Conservation (phyloP, 1,140 invertebrate genomes). For the Amyelois transitella region DNA sequence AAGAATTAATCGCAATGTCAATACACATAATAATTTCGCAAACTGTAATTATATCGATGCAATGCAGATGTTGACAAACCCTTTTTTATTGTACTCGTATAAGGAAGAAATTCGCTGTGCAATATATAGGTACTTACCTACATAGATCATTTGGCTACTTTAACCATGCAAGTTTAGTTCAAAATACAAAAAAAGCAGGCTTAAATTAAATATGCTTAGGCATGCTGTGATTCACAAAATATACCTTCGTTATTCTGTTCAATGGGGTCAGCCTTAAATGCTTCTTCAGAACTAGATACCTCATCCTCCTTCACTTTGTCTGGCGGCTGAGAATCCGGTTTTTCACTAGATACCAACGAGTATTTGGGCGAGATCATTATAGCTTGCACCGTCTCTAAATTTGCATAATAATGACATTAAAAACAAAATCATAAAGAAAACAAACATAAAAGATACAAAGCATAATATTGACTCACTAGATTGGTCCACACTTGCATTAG, state of each 20-base stretch:
- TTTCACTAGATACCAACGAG: constrained; percentile 12
- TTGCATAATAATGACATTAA: constrained; percentile 9
- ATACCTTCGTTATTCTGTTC: constrained; percentile 24
- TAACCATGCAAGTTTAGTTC: too few species aligned
- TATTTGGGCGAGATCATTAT: neutral
- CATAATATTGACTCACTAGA: constrained; percentile 22
- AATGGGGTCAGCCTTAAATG: constrained; percentile 30
- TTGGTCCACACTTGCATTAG: constrained; percentile 16
- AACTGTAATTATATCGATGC: too few species aligned
- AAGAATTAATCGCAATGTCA: too few species aligned
- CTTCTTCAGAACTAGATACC: constrained; percentile 83
- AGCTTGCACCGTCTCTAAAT: neutral
- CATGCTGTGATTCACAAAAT: neutral
- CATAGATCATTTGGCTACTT: too few species aligned
- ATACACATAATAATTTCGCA: too few species aligned
- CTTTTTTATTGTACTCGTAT: too few species aligned
- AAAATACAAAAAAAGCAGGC: too few species aligned
- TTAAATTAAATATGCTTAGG: neutral
- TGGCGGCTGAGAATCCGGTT: constrained; percentile 37
- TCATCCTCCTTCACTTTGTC: constrained; percentile 80
- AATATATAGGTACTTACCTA: too few species aligned
- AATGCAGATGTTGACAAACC: too few species aligned
- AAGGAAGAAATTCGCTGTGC: too few species aligned
- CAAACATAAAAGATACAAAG: neutral
- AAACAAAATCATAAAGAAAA: constrained; percentile 4